Evolutionary conservation across 2,888 invertebrate species (phyloP), one percentile per base, ranked within the genome.

Genomic region (Punctoribates punctum): DNA sequence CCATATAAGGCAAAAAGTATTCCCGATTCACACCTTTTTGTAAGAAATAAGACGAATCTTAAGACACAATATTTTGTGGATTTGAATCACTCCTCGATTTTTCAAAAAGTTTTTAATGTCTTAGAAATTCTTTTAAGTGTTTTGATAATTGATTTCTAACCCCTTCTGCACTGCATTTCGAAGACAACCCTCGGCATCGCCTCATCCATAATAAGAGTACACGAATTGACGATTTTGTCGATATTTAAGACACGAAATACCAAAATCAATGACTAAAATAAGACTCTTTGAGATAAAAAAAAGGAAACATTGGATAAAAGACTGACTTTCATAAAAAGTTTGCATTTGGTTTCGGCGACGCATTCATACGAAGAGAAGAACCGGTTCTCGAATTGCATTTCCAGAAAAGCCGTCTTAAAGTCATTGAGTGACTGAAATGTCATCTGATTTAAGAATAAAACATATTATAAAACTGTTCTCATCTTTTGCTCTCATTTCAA

Each of bases 1-100:
- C 67, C 75, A 75, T 75, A 27, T 70, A 75, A 29, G 75, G 75
- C 29, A 75, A 2, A n/a, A 42, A 46, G 38, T 75, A 75, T 34
- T 75, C 70, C 42, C 67, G 65, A 67, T 17, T 34, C 17, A 75
- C 54, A 15, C 42, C 70, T 70, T 17, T 13, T 6, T 46, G n/a
- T n/a, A n/a, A n/a, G n/a, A n/a, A n/a, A n/a, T n/a, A n/a, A n/a
- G n/a, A n/a, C n/a, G n/a, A n/a, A n/a, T n/a, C n/a, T n/a, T n/a
- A n/a, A n/a, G n/a, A n/a, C n/a, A n/a, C n/a, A n/a, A n/a, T 11
- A 51, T 15, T 51, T 15, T 51, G 15, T 13, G 4, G 51, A 17
- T 51, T 51, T 5, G 13, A 51, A 17, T n/a, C 3, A 51, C n/a
- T 13, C 6, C 3, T 51, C n/a, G 13, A 8, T 51, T 3, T 13